phyloP scores from a whole-genome alignment of 2,797 vertebrate species.

The Aplochiton taeniatus region DNA sequence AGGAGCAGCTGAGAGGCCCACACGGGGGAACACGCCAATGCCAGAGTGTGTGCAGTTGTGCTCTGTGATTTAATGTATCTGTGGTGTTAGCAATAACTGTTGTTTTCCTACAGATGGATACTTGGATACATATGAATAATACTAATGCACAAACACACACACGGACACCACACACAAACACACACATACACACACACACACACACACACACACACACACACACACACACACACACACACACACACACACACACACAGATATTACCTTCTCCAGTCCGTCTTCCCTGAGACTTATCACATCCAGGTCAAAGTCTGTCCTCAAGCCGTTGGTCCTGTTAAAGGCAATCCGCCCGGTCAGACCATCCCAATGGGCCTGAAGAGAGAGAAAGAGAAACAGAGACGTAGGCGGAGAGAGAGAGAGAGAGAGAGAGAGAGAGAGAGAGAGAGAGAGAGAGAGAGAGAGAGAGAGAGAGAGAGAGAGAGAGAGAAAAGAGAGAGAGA shows the following conservation, averaged over 20 bases:
- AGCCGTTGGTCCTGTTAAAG: constrained; percentile 96
- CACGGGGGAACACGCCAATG: constrained; percentile 33
- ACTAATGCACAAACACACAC: background rate
- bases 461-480: background rate
- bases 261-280: constrained; percentile 96
- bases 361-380: constrained; percentile 92
- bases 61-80: constrained; percentile 40
- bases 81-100: constrained; percentile 14
- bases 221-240: constrained; percentile 21
- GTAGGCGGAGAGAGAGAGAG: background rate
- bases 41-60: constrained; percentile 46
- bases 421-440: background rate
- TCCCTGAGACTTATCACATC: constrained; percentile 98
- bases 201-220: constrained; percentile 14
- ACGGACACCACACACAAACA: constrained; percentile 4
- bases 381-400: constrained; percentile 2
- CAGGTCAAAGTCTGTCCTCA: constrained; percentile 98
- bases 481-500: background rate
- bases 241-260: constrained; percentile 15
- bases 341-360: constrained; percentile 96
- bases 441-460: constrained; percentile 7
- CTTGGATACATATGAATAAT: background rate
- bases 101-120: background rate
- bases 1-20: constrained; percentile 51
- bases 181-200: background rate